These are phyloP conservation scores for Heliocidaris erythrogramma DNA, from an alignment of 35 echinoderm and acorn worm genomes.

Conservation along the genomic window DNA sequence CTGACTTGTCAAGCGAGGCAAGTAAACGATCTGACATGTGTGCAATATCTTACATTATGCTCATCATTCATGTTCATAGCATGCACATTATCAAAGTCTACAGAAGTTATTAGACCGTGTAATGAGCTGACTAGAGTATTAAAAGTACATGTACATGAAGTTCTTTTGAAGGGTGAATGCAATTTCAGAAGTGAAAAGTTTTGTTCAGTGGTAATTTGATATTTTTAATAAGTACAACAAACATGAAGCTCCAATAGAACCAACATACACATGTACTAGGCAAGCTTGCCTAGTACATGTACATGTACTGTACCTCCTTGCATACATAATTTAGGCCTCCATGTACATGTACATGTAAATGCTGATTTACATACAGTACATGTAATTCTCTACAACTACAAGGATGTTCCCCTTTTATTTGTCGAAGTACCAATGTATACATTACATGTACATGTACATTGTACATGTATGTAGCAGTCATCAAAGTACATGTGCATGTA, in stretches of 20 bases:
- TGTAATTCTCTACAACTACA: too few species aligned
- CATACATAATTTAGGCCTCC: too few species aligned
- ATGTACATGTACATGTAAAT: background rate
- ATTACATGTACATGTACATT: too few species aligned
- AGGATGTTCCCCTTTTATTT: too few species aligned
- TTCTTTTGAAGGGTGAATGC: background rate
- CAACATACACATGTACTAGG: background rate
- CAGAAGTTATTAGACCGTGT: background rate
- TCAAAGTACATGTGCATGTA: too few species aligned
- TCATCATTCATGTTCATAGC: background rate
- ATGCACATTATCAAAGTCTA: background rate
- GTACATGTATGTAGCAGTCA: too few species aligned
- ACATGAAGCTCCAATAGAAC: too few species aligned
- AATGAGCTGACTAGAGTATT: background rate
- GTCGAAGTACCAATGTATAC: too few species aligned
- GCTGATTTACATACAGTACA: background rate
- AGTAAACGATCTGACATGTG: conserved; percentile 5
- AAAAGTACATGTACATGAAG: background rate
- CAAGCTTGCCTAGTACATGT: background rate
- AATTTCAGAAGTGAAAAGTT: too few species aligned
- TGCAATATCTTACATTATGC: background rate
- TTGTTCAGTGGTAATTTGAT: too few species aligned
- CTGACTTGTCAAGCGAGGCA: conserved; percentile 18
- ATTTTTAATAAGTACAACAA: too few species aligned
- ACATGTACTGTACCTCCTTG: background rate